Evolutionary conservation across 2,797 vertebrate species (phyloP).

Genomic region (Hafferia zeledoni): DNA sequence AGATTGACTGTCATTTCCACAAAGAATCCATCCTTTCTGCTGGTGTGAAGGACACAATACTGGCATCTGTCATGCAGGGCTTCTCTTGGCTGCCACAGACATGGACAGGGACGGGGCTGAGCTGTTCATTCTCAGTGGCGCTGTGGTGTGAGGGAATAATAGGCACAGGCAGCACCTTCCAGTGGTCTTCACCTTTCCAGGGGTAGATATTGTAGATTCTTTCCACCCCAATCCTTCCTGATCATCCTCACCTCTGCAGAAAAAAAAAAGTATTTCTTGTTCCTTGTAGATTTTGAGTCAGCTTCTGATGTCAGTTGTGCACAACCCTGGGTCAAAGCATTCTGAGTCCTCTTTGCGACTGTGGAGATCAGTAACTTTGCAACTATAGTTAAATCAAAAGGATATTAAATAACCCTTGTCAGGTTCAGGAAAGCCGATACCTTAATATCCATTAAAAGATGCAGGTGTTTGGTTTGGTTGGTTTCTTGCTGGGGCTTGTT

Average conservation of each 20-base stretch:
- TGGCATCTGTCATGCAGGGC: not conserved
- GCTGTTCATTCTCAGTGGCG: not conserved
- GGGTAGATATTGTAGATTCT: not conserved
- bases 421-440: not conserved
- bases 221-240: not conserved
- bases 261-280: not conserved
- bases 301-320: not conserved
- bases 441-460: not conserved
- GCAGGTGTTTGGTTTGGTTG: not conserved
- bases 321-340: not conserved
- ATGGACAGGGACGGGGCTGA: not conserved
- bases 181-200: not conserved
- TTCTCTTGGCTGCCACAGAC: not conserved
- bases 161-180: not conserved
- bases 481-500: rapidly evolving
- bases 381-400: not conserved
- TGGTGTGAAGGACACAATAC: not conserved
- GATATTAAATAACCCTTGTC: not conserved
- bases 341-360: not conserved
- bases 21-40: not conserved
- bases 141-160: not conserved
- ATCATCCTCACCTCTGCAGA: not conserved
- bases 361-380: not conserved
- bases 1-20: not conserved
- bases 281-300: not conserved